A percentile compares a stretch with the other conserved stretches of the same genome.
Evolutionary conservation across 2,797 vertebrate species (phyloP).

Genomic region (Tachyglossus aculeatus): DNA sequence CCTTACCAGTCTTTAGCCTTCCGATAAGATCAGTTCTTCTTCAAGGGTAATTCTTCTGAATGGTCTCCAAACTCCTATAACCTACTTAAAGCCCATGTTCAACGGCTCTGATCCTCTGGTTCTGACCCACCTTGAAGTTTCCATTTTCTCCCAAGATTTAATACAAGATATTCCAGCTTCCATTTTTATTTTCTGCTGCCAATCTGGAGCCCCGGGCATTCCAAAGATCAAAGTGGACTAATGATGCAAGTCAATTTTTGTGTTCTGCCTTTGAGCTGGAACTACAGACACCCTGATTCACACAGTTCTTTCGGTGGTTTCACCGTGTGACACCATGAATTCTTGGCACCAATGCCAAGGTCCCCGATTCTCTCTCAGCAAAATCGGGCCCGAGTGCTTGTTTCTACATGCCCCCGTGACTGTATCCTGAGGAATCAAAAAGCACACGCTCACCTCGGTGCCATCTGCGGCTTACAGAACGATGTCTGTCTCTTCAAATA

Average conservation of each 20-base stretch:
- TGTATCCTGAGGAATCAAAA: neutral
- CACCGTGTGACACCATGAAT: neutral
- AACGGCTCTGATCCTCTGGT: fast-evolving
- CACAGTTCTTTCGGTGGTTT: neutral
- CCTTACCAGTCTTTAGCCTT: neutral
- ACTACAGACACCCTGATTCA: neutral
- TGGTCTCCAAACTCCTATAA: neutral
- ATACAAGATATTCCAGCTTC: neutral
- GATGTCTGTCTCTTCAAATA: conserved; percentile 4
- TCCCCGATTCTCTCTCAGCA: neutral
- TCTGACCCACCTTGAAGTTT: fast-evolving
- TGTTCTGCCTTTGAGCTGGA: neutral
- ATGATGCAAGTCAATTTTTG: neutral
- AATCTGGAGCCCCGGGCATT: neutral
- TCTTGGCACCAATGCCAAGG: fast-evolving
- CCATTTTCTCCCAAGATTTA: fast-evolving
- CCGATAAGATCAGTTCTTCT: neutral
- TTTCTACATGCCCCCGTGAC: neutral
- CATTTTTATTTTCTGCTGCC: neutral
- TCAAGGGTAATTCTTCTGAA: neutral
- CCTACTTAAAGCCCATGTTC: neutral
- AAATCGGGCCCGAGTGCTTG: neutral
- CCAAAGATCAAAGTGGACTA: neutral
- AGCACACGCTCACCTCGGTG: neutral
- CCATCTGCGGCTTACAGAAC: neutral